Evolutionary conservation across 2,797 vertebrate species (phyloP), one percentile per base, ranked within the genome.

Genomic region (Spondyliosoma cantharus): DNA sequence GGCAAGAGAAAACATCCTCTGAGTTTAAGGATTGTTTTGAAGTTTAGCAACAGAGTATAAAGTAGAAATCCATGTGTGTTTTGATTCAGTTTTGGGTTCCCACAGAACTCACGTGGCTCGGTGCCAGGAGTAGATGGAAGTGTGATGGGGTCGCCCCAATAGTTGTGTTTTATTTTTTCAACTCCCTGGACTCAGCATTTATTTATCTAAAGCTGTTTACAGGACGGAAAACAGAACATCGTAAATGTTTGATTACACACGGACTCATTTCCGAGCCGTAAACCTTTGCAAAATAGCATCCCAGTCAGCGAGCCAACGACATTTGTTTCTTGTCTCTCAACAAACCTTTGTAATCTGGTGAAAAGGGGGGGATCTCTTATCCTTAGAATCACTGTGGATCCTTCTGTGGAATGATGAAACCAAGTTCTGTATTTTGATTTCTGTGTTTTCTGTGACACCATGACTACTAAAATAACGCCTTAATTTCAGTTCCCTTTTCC

Each of bases 151-250:
- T 73, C 69, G 80, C 66, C 58, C 27, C 72, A 88, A 78, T 7
- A 59, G 77, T 50, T 74, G 13, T 29, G 0, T n/a, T 74, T 65
- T 58, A 61, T 43, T 32, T 32, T 27, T 37, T 37, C 11, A 37
- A 37, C 61, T 57, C 67, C 46, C 60, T 58, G 61, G 52, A 62
- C 37, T 69, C 65, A 76, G 17, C 0, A 75, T 82, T 78, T 90
- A 90, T 92, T 91, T 88, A 92, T 89, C 32, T 69, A 60, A 68
- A 54, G 1, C n/a, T 85, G 83, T 89, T 90, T 90, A 86, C 56
- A 61, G 53, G 24, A 82, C 37, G 57, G 59, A 72, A 76, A 82
- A 24, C 0, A 8, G 68, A 58, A 78, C 61, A 63, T 22, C 17
- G 20, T 37, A 66, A 74, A 87, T 56, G 60, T 82, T 80, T 86